Base-by-base conservation (phyloP, 2,888 invertebrate species). In the Drosophila borborema region DNA sequence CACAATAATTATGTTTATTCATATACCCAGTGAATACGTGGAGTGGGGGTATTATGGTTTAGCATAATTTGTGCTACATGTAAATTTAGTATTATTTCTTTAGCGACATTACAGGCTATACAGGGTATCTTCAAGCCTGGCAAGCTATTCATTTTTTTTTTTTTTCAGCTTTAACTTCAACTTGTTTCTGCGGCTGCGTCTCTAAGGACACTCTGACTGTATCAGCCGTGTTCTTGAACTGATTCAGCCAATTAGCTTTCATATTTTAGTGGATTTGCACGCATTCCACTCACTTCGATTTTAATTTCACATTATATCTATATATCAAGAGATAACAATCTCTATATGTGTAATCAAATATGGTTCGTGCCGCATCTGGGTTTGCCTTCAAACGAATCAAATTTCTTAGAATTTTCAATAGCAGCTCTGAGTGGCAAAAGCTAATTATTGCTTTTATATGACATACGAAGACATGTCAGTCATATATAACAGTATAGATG, bases 231-330 rank as follows among this genome's bases (percentile, higher is more conserved):
- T 40, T 70, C 41, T 63, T 65, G n/a, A 68, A 45, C 69, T 79
- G 76, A 79, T 80, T 79, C 64, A 49, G 77, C 77, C 79, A 79
- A 79, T 79, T 70, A 73, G 63, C 64, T 48, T 64, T 46, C 51
- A 56, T 53, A 95, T 90, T 93, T 93, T 64, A 94, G 94, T 72
- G 92, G 93, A 53, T 94, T 58, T 10, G 40, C 68, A 43, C 61
- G 31, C 49, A n/a, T 16, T 10, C 53, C 61, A 40, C 9, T 67
- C 48, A 9, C 18, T 10, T 1, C 18, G 46, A n/a, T 28, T 20
- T 38, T 9, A 48, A 59, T 40, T 18, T 23, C 10, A 48, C 34
- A 41, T 18, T 8, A 62, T 20, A 64, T n/a, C 10, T 16, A 28
- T 28, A 23, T 10, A 18, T n/a, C 43, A 16, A 18, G 3, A 20